These are phyloP conservation scores for Toxostoma redivivum DNA, from an alignment of 2,113 vertebrate genomes.

Conservation along the genomic window DNA sequence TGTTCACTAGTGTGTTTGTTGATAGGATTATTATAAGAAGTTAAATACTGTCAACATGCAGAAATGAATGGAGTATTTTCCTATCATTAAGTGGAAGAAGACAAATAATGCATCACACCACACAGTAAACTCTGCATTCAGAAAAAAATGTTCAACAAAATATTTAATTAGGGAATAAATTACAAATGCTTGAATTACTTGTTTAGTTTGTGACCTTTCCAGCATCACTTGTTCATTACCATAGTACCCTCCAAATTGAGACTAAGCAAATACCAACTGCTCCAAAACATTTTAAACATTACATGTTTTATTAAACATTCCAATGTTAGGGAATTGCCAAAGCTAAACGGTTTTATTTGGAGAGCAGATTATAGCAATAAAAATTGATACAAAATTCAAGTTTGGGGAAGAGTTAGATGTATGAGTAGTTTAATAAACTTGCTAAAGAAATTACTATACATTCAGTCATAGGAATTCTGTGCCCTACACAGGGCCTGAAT, in stretches of 20 bases:
- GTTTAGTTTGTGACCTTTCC: constrained; percentile 35
- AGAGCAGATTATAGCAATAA: not conserved
- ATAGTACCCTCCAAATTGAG: not conserved
- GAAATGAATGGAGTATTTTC: not conserved
- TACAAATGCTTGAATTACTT: not conserved
- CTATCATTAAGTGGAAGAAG: not conserved
- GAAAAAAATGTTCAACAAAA: not conserved
- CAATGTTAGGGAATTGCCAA: not conserved
- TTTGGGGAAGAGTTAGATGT: not conserved
- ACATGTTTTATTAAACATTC: not conserved
- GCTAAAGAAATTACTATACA: not conserved
- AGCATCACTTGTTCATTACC: constrained; percentile 9
- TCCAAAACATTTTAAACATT: not conserved
- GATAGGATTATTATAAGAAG: not conserved
- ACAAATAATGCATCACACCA: not conserved
- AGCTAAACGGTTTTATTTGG: not conserved
- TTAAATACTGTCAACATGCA: not conserved
- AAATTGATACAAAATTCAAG: not conserved
- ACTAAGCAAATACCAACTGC: not conserved
- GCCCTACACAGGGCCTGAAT: not conserved
- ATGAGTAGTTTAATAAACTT: not conserved
- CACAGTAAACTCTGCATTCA: not conserved
- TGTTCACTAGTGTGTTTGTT: not conserved
- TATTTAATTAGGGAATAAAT: not conserved
- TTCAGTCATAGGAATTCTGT: not conserved